Base-by-base conservation (phyloP, 2,888 invertebrate genomes). In the Cephus runcator region DNA sequence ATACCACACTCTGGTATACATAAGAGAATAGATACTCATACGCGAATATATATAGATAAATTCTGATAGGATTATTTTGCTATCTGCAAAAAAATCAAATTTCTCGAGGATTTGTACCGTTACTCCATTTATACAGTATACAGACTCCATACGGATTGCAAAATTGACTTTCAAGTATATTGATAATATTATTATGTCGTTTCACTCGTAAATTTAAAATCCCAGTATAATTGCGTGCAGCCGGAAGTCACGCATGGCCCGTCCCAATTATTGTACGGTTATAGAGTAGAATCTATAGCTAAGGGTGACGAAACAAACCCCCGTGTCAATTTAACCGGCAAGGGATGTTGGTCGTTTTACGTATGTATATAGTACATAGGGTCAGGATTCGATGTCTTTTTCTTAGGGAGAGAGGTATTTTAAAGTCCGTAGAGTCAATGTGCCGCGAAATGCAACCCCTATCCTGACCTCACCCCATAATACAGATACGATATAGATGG, bases 381-480 rank as follows among this genome's bases (percentile, higher is more conserved):
- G 83, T 84, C 85, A 83, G 84, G 83, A 83, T 82, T 83, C 77
- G 76, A 83, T 79, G 81, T 77, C 77, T 56, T 56, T 56, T 56
- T 56, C 56, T 56, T 56, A 56, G 56, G 56, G 56, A 23, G 56
- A 79, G 79, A 81, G 77, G 82, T 85, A 87, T 87, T 89, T 90
- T 88, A 87, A 90, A 90, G 86, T 88, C 88, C 87, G 84, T 85
- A 81, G 85, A 84, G 83, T 88, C 89, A 89, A 89, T 89, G 89
- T 89, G 85, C 87, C 89, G 89, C 88, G 88, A 89, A 89, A 89
- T 89, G 88, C 87, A 86, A 33, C 71, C 71, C 71, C 71, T 71
- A 30, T 71, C 71, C 71, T 34, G 31, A 71, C 31, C 71, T 34
- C 71, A 34, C 71, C 71, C 71, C 71, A 77, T 85, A 88, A 87